Percentiles rank a stretch among this genome's conserved stretches.
These are phyloP conservation scores for Myotis yumanensis DNA, from an alignment of 2,113 vertebrate genomes.

Conservation along the genomic window DNA sequence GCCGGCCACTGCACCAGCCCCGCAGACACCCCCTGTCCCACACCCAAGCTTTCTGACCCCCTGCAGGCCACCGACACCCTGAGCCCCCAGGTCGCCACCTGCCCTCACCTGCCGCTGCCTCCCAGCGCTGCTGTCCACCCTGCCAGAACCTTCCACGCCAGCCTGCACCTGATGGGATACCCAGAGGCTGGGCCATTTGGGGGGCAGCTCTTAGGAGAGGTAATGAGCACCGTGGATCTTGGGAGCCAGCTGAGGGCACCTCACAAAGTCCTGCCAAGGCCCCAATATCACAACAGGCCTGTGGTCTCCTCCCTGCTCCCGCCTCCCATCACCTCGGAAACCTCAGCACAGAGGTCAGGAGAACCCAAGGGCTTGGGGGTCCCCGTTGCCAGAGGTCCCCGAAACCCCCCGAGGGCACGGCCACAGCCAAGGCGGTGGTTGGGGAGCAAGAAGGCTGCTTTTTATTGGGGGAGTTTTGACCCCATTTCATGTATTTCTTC, in stretches of 20 bases:
- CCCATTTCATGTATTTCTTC: background rate
- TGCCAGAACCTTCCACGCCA: background rate
- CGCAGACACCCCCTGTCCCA: accelerated
- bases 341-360: accelerated
- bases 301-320: accelerated
- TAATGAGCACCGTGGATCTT: accelerated
- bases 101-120: background rate
- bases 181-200: accelerated
- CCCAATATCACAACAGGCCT: accelerated
- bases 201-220: background rate
- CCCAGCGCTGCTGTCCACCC: accelerated
- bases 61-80: too few species aligned
- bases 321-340: accelerated
- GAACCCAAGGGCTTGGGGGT: background rate
- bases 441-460: background rate
- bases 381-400: background rate
- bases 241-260: background rate
- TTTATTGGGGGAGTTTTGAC: background rate
- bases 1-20: accelerated
- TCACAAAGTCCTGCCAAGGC: accelerated
- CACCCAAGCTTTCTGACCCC: accelerated
- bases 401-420: accelerated
- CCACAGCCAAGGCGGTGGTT: accelerated
- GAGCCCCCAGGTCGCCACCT: accelerated
- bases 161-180: accelerated